These are phyloP conservation scores for Boleophthalmus pectinirostris DNA, from an alignment of 2,113 vertebrate genomes.

Conservation along the genomic window DNA sequence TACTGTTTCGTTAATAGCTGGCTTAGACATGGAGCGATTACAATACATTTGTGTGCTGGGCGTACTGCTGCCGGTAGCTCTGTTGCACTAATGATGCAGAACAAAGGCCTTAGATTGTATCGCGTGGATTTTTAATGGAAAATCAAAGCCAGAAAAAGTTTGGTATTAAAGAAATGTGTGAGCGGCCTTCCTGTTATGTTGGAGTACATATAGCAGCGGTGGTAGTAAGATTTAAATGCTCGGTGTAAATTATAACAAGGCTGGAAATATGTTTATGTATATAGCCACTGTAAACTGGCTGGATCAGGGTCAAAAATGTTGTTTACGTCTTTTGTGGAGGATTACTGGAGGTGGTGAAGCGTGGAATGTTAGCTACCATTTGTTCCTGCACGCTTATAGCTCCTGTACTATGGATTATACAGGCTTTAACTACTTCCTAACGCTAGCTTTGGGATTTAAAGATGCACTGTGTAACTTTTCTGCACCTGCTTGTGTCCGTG, in stretches of 20 bases:
- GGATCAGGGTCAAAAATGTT: neutral
- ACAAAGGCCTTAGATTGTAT: slow-evolving; percentile 7
- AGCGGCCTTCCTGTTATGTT: neutral
- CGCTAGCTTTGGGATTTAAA: neutral
- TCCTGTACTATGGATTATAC: neutral
- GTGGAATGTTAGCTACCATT: neutral
- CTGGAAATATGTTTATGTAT: slow-evolving; percentile 1
- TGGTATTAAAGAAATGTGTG: neutral
- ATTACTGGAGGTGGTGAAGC: neutral
- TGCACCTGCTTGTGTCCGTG: too few relatives aligned
- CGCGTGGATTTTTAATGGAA: neutral
- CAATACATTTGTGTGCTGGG: neutral
- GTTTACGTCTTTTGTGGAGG: neutral
- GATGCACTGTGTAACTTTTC: neutral
- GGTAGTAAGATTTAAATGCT: neutral
- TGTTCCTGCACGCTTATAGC: neutral
- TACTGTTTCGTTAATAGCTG: neutral
- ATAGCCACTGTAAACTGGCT: neutral
- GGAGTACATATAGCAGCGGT: neutral
- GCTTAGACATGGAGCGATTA: neutral
- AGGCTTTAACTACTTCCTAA: neutral
- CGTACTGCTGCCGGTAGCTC: neutral
- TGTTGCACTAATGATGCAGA: slow-evolving; percentile 3
- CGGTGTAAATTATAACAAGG: slow-evolving; percentile 1
- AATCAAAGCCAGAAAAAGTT: neutral